Evolutionary conservation across 2,797 vertebrate species (phyloP).

Genomic region (Ctenopoma kingsleyae): DNA sequence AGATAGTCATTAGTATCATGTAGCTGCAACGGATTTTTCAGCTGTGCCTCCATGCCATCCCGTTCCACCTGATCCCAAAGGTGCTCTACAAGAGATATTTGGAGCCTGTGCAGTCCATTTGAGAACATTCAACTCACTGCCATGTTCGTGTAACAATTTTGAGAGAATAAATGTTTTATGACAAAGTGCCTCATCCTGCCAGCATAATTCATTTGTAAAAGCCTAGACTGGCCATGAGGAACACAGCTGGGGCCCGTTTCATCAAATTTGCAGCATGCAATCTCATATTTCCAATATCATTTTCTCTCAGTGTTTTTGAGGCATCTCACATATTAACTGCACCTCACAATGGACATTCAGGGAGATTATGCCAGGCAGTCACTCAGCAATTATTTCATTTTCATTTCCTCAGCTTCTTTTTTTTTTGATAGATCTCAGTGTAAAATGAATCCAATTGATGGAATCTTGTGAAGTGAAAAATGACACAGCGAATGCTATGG

Average conservation of each 20-base stretch:
- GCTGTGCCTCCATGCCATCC: background rate
- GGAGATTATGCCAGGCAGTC: conserved; percentile 18
- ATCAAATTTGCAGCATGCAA: conserved; percentile 35
- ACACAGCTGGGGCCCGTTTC: conserved; percentile 43
- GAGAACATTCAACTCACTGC: conserved; percentile 21
- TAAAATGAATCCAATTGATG: conserved; percentile 32
- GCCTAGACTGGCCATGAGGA: conserved; percentile 19
- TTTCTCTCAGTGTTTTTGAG: conserved; percentile 32
- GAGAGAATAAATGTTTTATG: conserved; percentile 28
- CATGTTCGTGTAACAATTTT: conserved; percentile 26
- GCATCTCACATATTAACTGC: conserved; percentile 25
- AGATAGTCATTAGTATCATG: background rate
- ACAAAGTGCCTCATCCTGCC: conserved; percentile 23
- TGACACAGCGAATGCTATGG: background rate
- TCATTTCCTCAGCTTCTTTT: conserved; percentile 20
- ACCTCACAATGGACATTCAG: conserved; percentile 2
- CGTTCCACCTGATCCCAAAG: conserved; percentile 9
- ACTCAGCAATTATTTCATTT: conserved; percentile 31
- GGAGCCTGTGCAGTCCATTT: conserved; percentile 5
- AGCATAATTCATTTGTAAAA: conserved; percentile 40
- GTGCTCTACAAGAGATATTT: conserved; percentile 1
- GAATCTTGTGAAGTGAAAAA: conserved; percentile 14
- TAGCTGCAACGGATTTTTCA: background rate
- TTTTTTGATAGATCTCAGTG: conserved; percentile 5
- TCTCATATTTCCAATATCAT: conserved; percentile 30